A percentile compares a stretch with the other conserved stretches of the same genome.
These are phyloP conservation scores for Microcaecilia unicolor DNA, from an alignment of 2,797 vertebrate genomes.

Conservation along the genomic window DNA sequence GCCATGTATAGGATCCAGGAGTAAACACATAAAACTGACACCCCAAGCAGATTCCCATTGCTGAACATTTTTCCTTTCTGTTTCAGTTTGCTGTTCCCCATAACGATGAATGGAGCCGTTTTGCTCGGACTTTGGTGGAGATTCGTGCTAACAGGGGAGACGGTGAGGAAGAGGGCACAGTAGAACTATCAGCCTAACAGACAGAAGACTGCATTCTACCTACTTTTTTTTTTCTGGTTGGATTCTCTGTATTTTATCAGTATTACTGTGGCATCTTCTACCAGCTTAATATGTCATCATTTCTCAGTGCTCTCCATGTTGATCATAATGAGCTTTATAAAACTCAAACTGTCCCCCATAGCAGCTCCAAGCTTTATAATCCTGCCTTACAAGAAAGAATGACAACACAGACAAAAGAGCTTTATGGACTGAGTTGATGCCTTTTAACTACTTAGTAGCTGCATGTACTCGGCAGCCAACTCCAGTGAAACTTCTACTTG, in stretches of 20 bases:
- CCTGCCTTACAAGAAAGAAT: conserved; percentile 37
- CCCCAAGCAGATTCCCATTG: accelerated
- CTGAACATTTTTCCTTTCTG: not conserved
- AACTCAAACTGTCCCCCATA: conserved; percentile 33
- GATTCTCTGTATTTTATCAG: conserved; percentile 9
- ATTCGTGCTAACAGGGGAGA: conserved; percentile 87
- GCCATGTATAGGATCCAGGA: no score
- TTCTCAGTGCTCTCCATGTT: conserved; percentile 15
- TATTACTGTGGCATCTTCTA: conserved; percentile 31
- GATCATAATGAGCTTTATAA: conserved; percentile 22
- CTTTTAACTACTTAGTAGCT: conserved; percentile 62
- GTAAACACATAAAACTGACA: not conserved
- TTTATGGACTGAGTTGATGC: conserved; percentile 52
- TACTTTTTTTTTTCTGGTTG: not conserved
- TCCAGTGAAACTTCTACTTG: conserved; percentile 55
- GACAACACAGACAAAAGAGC: conserved; percentile 26
- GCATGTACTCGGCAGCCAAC: conserved; percentile 55
- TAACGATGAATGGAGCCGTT: conserved; percentile 82
- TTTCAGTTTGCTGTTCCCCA: conserved; percentile 79
- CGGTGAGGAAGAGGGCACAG: conserved; percentile 79
- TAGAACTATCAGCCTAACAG: conserved; percentile 75
- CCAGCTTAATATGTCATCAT: conserved; percentile 29
- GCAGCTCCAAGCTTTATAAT: conserved; percentile 43
- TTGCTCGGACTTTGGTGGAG: conserved; percentile 84
- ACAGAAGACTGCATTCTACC: accelerated